phyloP scores from a whole-genome alignment of 2,888 invertebrate genomes.

The Cheilosia impressa region DNA sequence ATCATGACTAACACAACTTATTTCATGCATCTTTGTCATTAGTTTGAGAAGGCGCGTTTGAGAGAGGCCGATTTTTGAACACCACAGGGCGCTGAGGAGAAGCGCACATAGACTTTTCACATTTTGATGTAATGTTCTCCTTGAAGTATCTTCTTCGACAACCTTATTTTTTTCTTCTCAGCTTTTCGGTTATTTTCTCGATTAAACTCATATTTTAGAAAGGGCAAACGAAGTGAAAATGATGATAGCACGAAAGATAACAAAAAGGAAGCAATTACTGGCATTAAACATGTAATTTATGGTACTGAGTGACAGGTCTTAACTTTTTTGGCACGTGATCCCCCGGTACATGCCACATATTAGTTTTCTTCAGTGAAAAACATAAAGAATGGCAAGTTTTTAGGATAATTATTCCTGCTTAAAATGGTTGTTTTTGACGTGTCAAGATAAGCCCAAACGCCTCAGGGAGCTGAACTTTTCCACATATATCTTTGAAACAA shows the following conservation, averaged over 20 bases:
- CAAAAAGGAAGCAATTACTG: neutral
- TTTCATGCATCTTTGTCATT: slow-evolving; percentile 13
- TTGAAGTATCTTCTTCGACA: neutral
- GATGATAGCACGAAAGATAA: slow-evolving; percentile 11
- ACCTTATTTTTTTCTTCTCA: neutral
- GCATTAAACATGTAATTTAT: neutral
- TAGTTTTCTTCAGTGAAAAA: slow-evolving; percentile 24
- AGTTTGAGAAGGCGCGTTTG: neutral
- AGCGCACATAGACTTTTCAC: neutral
- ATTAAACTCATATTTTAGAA: neutral
- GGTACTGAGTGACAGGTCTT: slow-evolving; percentile 12
- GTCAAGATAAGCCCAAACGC: slow-evolving; percentile 22
- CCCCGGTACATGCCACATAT: slow-evolving; percentile 19
- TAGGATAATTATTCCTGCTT: slow-evolving; percentile 12
- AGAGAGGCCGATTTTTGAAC: neutral
- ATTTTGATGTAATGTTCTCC: slow-evolving; percentile 3
- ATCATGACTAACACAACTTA: slow-evolving; percentile 1
- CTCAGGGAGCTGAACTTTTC: slow-evolving; percentile 17
- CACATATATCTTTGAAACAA: neutral
- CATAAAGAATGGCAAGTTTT: slow-evolving; percentile 4
- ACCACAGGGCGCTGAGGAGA: neutral
- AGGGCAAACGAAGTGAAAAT: slow-evolving; percentile 25
- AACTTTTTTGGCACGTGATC: slow-evolving; percentile 5
- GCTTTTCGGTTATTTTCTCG: neutral
- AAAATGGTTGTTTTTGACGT: slow-evolving; percentile 21